Conservation (phyloP, 2,113 vertebrate genomes). For the Proteles cristata region DNA sequence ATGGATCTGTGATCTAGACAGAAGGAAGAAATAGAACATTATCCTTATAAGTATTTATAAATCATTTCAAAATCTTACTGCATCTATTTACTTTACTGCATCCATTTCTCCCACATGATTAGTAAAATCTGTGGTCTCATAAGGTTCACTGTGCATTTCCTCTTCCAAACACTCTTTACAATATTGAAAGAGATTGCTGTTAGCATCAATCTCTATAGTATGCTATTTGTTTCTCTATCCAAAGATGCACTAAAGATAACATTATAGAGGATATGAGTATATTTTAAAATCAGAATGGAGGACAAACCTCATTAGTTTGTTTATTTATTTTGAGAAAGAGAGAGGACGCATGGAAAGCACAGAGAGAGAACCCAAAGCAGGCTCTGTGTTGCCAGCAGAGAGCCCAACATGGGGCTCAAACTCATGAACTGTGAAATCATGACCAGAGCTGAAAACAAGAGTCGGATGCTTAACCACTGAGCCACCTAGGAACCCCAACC, state of each 20-base stretch:
- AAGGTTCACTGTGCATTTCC: not conserved
- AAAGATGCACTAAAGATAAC: not conserved
- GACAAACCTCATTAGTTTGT: not conserved
- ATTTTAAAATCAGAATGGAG: slow-evolving; percentile 25
- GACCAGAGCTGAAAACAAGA: too few relatives aligned
- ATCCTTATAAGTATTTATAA: not conserved
- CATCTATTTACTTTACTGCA: not conserved
- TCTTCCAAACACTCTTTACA: not conserved
- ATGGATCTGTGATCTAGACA: not conserved
- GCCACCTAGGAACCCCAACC: too few relatives aligned
- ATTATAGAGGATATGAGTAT: not conserved
- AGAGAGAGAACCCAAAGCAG: too few relatives aligned
- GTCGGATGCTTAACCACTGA: too few relatives aligned
- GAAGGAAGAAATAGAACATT: not conserved
- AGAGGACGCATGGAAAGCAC: too few relatives aligned
- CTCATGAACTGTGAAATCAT: too few relatives aligned
- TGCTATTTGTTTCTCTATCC: not conserved
- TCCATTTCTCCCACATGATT: not conserved
- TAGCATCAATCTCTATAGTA: not conserved
- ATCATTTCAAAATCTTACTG: not conserved
- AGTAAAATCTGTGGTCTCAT: not conserved
- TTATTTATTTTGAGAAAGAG: too few relatives aligned
- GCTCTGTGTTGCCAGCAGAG: too few relatives aligned
- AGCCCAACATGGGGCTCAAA: too few relatives aligned
- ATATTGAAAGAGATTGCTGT: not conserved